These are phyloP conservation scores for Dicrurus megarhynchus DNA, from an alignment of 2,113 vertebrate genomes.

Conservation along the genomic window DNA sequence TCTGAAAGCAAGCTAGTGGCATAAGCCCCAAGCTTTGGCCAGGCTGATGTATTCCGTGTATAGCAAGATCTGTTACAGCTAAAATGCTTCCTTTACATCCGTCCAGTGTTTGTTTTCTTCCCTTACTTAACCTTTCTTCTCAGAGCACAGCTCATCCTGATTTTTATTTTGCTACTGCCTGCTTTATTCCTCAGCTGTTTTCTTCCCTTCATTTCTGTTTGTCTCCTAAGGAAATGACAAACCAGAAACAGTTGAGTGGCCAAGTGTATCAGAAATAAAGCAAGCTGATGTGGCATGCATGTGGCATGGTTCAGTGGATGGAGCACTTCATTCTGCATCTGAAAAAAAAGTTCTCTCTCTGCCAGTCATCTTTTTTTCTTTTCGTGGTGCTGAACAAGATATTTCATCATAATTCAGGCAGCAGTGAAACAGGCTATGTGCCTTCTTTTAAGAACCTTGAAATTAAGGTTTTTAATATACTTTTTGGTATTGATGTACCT, in stretches of 20 bases:
- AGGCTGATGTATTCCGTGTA: neutral
- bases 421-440: neutral
- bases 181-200: neutral
- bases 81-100: neutral
- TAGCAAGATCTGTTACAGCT: neutral
- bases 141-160: neutral
- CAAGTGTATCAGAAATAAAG: constrained; percentile 33
- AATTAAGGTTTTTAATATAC: neutral
- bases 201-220: neutral
- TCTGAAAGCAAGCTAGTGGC: neutral
- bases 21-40: neutral
- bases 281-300: neutral
- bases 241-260: constrained; percentile 13
- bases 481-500: neutral
- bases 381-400: neutral
- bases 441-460: neutral
- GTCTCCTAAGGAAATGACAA: constrained; percentile 27
- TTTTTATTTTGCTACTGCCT: neutral
- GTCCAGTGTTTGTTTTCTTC: neutral
- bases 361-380: neutral
- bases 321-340: neutral
- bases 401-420: neutral
- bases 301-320: neutral
- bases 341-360: neutral
- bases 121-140: neutral